These are phyloP conservation scores for Blennius ocellaris DNA, from an alignment of 2,113 vertebrate genomes.

Conservation along the genomic window DNA sequence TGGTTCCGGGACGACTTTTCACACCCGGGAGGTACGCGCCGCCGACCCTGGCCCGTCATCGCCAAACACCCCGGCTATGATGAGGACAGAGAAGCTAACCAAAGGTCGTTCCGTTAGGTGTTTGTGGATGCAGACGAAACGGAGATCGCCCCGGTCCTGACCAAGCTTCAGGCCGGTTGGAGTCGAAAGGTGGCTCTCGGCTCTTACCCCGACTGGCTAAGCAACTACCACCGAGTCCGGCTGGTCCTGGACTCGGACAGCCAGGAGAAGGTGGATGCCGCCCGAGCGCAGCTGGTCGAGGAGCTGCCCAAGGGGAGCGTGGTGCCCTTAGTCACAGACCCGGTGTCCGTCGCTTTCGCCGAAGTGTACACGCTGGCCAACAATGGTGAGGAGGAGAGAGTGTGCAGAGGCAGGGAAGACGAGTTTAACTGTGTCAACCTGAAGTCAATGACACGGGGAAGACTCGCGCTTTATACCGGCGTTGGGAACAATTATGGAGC, in stretches of 20 bases:
- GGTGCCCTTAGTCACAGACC: constrained; percentile 83
- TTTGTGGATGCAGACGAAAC: constrained; percentile 88
- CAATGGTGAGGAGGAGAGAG: constrained; percentile 82
- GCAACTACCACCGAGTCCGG: constrained; percentile 92
- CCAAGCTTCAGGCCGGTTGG: constrained; percentile 81
- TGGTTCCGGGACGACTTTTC: constrained; percentile 83
- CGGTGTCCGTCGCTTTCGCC: constrained; percentile 78
- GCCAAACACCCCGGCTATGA: neutral
- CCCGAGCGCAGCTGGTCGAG: constrained; percentile 81
- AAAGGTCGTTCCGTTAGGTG: constrained; percentile 60
- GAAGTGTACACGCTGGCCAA: constrained; percentile 89
- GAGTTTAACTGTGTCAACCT: constrained; percentile 19
- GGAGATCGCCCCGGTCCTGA: constrained; percentile 81
- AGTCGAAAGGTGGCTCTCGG: constrained; percentile 84
- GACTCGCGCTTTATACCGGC: constrained; percentile 24
- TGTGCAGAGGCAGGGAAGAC: neutral
- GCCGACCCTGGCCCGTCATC: neutral
- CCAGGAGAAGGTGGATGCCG: constrained; percentile 83
- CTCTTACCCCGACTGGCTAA: constrained; percentile 95
- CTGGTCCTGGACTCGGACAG: constrained; percentile 91
- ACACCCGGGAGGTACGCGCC: constrained; percentile 80
- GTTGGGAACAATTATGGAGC: constrained; percentile 32
- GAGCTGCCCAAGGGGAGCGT: constrained; percentile 83
- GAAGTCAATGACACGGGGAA: constrained; percentile 28
- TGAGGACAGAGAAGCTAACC: neutral